phyloP scores from a whole-genome alignment of 1,140 invertebrate genomes.

The Wiebesia pumilae region DNA sequence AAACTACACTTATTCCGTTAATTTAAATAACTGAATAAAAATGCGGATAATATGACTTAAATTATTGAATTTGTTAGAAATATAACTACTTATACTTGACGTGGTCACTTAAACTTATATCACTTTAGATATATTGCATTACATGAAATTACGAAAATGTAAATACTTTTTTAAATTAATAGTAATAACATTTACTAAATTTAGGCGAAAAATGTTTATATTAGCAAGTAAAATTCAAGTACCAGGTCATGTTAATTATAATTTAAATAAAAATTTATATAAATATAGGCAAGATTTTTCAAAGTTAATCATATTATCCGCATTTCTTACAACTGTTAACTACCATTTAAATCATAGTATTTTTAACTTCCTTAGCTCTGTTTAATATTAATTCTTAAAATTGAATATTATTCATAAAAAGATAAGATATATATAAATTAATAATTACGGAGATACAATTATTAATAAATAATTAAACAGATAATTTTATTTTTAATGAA shows the following conservation, averaged over 20 bases:
- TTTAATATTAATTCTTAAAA: neutral
- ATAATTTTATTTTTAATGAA: neutral
- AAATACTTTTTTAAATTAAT: no score
- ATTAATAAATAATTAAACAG: neutral
- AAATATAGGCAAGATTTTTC: neutral
- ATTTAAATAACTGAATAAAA: neutral
- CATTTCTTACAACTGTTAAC: neutral
- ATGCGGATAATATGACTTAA: constrained; percentile 1
- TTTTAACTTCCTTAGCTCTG: neutral
- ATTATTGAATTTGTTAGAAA: neutral
- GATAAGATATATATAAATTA: neutral
- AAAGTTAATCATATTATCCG: neutral
- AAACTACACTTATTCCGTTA: constrained; percentile 29
- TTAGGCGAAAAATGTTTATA: no score
- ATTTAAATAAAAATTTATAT: neutral
- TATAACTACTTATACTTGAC: no score
- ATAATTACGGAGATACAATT: neutral
- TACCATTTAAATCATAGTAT: neutral
- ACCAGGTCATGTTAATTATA: neutral
- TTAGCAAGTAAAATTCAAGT: neutral
- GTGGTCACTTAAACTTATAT: neutral
- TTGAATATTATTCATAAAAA: neutral
- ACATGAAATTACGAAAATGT: neutral
- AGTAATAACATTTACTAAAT: no score
- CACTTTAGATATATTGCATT: neutral